Percentiles rank a stretch among this genome's conserved stretches.
These are phyloP conservation scores for Lycia hirtaria DNA, from an alignment of 2,888 invertebrate genomes.

Conservation along the genomic window DNA sequence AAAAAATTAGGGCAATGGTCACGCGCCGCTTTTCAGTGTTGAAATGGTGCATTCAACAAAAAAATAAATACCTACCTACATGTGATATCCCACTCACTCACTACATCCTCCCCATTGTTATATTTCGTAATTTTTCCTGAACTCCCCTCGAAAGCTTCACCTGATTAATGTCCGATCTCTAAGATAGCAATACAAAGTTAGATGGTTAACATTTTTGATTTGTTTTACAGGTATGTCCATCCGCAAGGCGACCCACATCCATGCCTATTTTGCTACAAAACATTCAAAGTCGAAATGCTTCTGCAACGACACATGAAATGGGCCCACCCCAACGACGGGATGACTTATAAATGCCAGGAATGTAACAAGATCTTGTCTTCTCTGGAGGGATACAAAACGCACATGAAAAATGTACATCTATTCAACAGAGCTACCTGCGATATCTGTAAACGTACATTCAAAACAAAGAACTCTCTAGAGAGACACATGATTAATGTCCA, in stretches of 20 bases:
- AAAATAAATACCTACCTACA: too few relatives aligned
- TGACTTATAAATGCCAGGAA: constrained; percentile 51
- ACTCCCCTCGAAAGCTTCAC: too few relatives aligned
- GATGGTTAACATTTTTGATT: background rate
- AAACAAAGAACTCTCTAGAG: constrained; percentile 41
- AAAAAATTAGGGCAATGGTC: too few relatives aligned
- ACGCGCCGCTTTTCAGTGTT: too few relatives aligned
- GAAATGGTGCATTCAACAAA: too few relatives aligned
- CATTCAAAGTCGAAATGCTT: constrained; percentile 51
- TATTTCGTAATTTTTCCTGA: too few relatives aligned
- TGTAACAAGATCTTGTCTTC: constrained; percentile 50
- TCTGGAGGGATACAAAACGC: constrained; percentile 37
- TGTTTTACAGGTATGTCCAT: constrained; percentile 45
- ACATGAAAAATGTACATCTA: constrained; percentile 51
- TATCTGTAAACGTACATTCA: constrained; percentile 36
- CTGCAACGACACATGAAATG: constrained; percentile 55
- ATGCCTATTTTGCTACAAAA: constrained; percentile 50
- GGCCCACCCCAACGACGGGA: constrained; percentile 52
- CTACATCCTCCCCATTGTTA: too few relatives aligned
- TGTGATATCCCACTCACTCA: too few relatives aligned
- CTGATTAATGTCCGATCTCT: too few relatives aligned
- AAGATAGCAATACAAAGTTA: too few relatives aligned
- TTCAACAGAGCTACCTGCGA: constrained; percentile 33
- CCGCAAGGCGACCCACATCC: constrained; percentile 42
- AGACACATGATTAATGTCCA: constrained; percentile 39